phyloP scores from a whole-genome alignment of 2,888 invertebrate species.

The Harmothoe impar region DNA sequence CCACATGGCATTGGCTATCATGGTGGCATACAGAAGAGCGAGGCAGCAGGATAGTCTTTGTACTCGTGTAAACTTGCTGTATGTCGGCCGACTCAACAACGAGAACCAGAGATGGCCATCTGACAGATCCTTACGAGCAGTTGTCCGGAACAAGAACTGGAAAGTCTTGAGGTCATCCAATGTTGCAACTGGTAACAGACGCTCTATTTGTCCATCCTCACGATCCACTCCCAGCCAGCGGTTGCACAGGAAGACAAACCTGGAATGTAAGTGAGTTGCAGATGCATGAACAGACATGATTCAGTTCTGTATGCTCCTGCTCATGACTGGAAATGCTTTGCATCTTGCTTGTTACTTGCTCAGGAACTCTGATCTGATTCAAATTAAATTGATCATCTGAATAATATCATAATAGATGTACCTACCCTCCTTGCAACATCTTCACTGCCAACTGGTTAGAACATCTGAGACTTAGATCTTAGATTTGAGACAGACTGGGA shows the following conservation, averaged over 20 bases:
- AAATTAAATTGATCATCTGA: no score
- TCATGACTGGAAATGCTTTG: no score
- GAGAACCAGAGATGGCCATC: conserved; percentile 85
- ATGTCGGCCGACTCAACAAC: conserved; percentile 70
- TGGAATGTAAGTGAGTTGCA: conserved; percentile 61
- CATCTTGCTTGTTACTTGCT: no score
- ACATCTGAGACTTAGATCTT: no score
- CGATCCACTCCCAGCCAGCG: conserved; percentile 83
- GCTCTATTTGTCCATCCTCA: conserved; percentile 83
- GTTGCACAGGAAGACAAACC: conserved; percentile 78
- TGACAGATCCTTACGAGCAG: conserved; percentile 79
- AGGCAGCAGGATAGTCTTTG: conserved; percentile 75
- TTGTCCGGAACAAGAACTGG: conserved; percentile 81
- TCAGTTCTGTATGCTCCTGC: no score
- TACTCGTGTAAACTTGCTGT: conserved; percentile 82
- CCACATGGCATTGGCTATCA: conserved; percentile 76
- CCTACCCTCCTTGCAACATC: conserved; percentile 26
- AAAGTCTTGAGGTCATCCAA: conserved; percentile 81
- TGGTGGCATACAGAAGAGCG: conserved; percentile 74
- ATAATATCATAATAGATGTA: no score
- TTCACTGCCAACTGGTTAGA: conserved; percentile 58
- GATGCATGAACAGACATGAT: no score
- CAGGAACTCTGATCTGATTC: no score
- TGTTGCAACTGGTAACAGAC: conserved; percentile 81
- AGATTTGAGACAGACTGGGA: no score